These are phyloP conservation scores for Sebastes nivosus DNA, from an alignment of 2,797 vertebrate genomes.

Conservation along the genomic window DNA sequence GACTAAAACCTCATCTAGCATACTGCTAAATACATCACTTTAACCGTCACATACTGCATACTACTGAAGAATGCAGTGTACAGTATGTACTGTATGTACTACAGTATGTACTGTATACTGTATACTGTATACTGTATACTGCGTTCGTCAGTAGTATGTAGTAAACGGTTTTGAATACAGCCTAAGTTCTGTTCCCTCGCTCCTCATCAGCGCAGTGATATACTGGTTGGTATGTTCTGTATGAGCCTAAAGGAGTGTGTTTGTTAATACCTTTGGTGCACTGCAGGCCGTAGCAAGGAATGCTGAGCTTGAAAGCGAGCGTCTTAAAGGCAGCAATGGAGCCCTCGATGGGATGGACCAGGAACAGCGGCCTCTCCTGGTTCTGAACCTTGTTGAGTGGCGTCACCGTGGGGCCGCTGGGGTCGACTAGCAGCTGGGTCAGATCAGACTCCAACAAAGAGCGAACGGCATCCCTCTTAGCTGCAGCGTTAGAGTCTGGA, in stretches of 20 bases:
- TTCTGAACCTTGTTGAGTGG: constrained; percentile 89
- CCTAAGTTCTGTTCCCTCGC: too few species aligned
- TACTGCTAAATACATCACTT: too few species aligned
- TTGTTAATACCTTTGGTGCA: constrained; percentile 89
- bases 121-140: too few species aligned
- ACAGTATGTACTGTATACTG: too few species aligned
- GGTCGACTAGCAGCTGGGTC: constrained; percentile 88
- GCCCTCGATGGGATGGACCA: constrained; percentile 96
- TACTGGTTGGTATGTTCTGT: neutral
- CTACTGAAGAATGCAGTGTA: too few species aligned
- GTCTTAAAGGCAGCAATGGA: constrained; percentile 86
- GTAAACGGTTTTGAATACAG: too few species aligned
- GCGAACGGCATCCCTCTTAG: constrained; percentile 36
- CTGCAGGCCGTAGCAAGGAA: constrained; percentile 95
- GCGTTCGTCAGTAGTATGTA: too few species aligned
- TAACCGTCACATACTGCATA: too few species aligned
- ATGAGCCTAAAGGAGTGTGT: neutral
- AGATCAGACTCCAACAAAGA: constrained; percentile 83
- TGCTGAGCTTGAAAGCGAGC: constrained; percentile 87
- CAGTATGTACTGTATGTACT: too few species aligned
- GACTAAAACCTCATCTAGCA: too few species aligned
- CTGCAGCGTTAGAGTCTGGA: constrained; percentile 74
- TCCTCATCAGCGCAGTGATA: neutral
- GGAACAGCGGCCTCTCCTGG: constrained; percentile 90
- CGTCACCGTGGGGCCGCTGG: constrained; percentile 84